Conservation (phyloP, 2,797 vertebrate species). For the Coregonus sp. region DNA sequence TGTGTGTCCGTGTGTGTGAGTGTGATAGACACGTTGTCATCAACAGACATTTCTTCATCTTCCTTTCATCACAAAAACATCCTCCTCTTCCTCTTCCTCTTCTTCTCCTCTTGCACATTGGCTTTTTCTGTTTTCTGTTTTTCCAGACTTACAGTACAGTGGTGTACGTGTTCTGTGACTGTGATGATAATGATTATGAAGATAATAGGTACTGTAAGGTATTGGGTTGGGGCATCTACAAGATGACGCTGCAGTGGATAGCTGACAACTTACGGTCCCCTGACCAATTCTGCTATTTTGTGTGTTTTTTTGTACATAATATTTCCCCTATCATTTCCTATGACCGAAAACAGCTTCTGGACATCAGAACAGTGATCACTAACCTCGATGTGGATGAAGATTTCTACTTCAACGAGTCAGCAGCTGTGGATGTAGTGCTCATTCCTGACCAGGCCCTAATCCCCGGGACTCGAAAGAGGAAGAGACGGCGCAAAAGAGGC, state of each 20-base stretch:
- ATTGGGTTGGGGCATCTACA: conserved; percentile 18
- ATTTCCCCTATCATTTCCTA: no score
- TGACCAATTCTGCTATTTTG: no score
- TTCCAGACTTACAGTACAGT: neutral
- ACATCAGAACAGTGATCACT: no score
- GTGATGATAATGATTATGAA: neutral
- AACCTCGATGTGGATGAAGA: no score
- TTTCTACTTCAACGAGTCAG: no score
- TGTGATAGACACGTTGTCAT: conserved; percentile 52
- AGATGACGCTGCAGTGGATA: conserved; percentile 15
- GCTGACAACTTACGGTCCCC: conserved; percentile 37
- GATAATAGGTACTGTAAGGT: neutral
- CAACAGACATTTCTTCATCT: conserved; percentile 59
- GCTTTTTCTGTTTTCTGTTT: neutral
- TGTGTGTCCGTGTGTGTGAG: conserved; percentile 13
- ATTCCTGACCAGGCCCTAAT: no score
- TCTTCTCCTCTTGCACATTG: neutral
- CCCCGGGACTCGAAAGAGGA: no score
- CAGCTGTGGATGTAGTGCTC: no score
- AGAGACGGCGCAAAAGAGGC: no score
- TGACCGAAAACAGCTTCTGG: no score
- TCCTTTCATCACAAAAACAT: conserved; percentile 1
- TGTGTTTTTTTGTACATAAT: no score
- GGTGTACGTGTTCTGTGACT: neutral
- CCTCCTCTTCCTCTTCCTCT: neutral